These are phyloP conservation scores for Acanthacorydalis orientalis DNA, from an alignment of 2,888 invertebrate genomes.

Conservation along the genomic window DNA sequence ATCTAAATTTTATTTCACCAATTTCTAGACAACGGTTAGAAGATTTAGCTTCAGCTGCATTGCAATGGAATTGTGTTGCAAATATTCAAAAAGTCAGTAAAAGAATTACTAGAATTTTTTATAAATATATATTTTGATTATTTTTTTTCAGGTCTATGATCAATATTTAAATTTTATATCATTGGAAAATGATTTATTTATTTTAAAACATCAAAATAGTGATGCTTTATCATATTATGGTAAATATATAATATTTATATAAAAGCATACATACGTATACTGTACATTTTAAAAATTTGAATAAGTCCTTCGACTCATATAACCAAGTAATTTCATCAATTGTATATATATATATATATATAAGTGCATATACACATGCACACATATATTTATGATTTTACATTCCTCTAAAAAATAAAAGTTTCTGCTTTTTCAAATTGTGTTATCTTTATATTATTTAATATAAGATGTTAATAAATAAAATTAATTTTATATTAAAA, in stretches of 20 bases:
- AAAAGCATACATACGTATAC: background rate
- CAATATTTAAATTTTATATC: conserved; percentile 98
- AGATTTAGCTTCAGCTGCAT: conserved; percentile 82
- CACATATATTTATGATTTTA: too few species aligned
- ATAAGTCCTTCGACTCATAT: too few species aligned
- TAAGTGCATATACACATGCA: background rate
- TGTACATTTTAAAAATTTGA: background rate
- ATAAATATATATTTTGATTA: background rate
- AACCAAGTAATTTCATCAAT: conserved; percentile 6
- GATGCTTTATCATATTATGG: conserved; percentile 86
- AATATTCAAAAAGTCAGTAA: conserved; percentile 67
- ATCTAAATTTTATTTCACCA: conserved; percentile 92
- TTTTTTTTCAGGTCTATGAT: conserved; percentile 58
- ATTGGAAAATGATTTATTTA: conserved; percentile 93
- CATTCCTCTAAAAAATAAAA: too few species aligned
- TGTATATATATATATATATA: conserved; percentile 5
- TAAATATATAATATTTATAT: conserved; percentile 22
- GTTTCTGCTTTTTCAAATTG: too few species aligned
- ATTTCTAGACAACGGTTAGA: conserved; percentile 87
- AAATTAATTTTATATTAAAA: too few species aligned
- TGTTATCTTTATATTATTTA: too few species aligned
- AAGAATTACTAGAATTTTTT: background rate
- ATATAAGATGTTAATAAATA: too few species aligned
- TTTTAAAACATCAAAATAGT: conserved; percentile 81
- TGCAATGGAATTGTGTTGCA: conserved; percentile 79